phyloP scores from a whole-genome alignment of 2,888 invertebrate genomes.

The Amiota mariae region DNA sequence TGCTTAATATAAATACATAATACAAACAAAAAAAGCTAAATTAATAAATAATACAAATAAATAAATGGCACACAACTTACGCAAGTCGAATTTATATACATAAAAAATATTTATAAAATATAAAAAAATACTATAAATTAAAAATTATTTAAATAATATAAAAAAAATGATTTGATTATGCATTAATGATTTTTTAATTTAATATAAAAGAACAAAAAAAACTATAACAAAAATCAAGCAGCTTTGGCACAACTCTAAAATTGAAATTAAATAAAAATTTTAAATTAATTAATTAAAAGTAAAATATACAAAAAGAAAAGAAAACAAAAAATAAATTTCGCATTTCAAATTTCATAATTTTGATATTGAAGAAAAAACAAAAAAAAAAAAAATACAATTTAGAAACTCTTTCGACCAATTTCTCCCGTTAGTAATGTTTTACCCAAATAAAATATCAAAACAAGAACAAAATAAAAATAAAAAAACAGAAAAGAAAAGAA shows the following conservation, averaged over 20 bases:
- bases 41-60: conserved; percentile 43
- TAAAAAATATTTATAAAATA: conserved; percentile 44
- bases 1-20: conserved; percentile 10
- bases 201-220: conserved; percentile 38
- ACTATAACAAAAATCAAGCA: conserved; percentile 41
- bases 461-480: not conserved
- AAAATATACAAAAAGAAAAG: conserved; percentile 24
- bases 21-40: conserved; percentile 36
- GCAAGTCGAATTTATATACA: conserved; percentile 66
- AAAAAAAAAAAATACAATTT: not conserved
- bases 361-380: too few species aligned
- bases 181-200: conserved; percentile 28
- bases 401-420: conserved; percentile 11
- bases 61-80: conserved; percentile 64
- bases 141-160: conserved; percentile 21
- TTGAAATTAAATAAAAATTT: conserved; percentile 26
- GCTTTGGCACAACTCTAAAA: conserved; percentile 41
- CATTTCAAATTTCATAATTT: conserved; percentile 28
- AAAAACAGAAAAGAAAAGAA: conserved; percentile 13
- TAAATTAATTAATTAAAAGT: conserved; percentile 42
- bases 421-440: not conserved
- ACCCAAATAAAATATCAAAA: conserved; percentile 4
- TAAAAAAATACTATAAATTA: conserved; percentile 23
- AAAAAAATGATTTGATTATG: conserved; percentile 11
- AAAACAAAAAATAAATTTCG: conserved; percentile 18